phyloP scores from a whole-genome alignment of 2,113 vertebrate species.

The Otus sunia region DNA sequence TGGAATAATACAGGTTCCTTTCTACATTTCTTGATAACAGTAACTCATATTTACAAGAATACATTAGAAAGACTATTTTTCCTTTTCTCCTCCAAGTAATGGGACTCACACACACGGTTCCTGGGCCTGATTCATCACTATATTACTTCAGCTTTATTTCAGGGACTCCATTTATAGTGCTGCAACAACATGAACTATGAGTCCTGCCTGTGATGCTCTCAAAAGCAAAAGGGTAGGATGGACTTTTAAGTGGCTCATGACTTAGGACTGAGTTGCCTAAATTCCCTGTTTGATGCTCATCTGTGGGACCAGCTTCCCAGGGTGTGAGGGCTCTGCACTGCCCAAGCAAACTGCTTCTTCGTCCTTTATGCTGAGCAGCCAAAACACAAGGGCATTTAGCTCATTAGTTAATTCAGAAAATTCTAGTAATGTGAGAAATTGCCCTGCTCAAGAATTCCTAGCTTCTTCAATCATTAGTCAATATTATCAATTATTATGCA shows the following conservation, averaged over 20 bases:
- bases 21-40: neutral
- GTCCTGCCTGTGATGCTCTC: neutral
- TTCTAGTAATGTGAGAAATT: neutral
- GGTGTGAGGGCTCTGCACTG: neutral
- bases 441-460: neutral
- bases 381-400: neutral
- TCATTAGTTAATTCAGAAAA: neutral
- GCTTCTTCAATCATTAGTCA: neutral
- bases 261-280: neutral
- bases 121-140: neutral
- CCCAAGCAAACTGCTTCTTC: neutral
- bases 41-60: constrained; percentile 12
- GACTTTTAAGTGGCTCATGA: neutral
- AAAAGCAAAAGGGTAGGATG: neutral
- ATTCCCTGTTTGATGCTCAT: neutral
- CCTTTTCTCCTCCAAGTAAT: neutral
- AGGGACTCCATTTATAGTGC: neutral
- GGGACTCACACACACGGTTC: neutral
- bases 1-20: neutral
- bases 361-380: neutral
- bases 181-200: neutral
- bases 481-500: neutral
- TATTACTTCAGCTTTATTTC: constrained; percentile 19
- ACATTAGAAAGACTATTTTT: neutral
- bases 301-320: neutral